Evolutionary conservation across 2,888 invertebrate species (phyloP), one percentile per base, ranked within the genome.

Genomic region (Arge pagana): DNA sequence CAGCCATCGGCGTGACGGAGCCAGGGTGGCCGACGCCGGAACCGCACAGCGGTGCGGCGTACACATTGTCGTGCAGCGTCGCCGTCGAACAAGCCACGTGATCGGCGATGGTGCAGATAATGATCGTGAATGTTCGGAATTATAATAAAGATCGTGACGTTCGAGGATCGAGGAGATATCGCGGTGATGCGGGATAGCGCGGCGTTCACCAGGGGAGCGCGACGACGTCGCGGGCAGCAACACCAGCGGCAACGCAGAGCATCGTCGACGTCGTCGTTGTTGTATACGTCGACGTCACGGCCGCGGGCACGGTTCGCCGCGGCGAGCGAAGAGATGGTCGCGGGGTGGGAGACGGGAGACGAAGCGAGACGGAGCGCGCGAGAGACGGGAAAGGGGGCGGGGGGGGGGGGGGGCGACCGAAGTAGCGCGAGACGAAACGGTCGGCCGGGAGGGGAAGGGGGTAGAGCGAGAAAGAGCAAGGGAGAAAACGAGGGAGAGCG

Each of bases 21-120:
- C 74, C 76, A 74, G 76, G 76, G 65, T 76, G 76, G 68, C 72
- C 75, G 70, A 76, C 75, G 75, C 74, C 76, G 71, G 77, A 68
- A 74, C 75, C 77, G 75, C 76, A 74, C 61, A 75, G 85, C 82
- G 86, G 85, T 81, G 83, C 83, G 81, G 83, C 84, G 82, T 83
- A 83, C 81, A 82, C 83, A 86, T 87, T 87, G 85, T 88, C 88
- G 86, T 88, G 88, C 85, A 88, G 86, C 84, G 88, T 86, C 85
- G 87, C 86, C 85, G 87, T 83, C 80, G 84, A 87, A 84, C 87
- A 85, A 83, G 84, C 87, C 87, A 86, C 87, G 86, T 86, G 86
- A 85, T 82, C 82, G 80, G 81, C 80, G 82, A 82, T 82, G 81
- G 81, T 82, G 80, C 83, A 82, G 82, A 83, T 83, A 69, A 72